Base-by-base conservation (phyloP, 1,140 invertebrate genomes). In the Bombus difficillimus region DNA sequence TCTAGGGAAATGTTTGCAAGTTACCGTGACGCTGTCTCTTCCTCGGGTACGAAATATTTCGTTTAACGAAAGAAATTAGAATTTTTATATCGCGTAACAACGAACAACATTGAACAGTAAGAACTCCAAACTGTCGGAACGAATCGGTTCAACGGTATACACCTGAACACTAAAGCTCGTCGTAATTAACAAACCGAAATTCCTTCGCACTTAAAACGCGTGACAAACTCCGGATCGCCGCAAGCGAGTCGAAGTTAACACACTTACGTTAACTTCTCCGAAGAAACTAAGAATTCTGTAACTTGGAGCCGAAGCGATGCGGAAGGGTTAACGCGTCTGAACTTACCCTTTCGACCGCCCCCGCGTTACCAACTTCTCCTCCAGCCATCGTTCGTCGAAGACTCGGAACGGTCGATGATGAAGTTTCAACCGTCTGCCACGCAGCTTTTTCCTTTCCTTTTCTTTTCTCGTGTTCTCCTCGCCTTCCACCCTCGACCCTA, bases 361-460 rank as follows among this genome's bases (percentile, higher is more conserved):
- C 53, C 80, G n/a, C 32, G 68, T 34, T 53, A 47, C 74, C 59
- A 32, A 5, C 66, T 69, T 37, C 18, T 41, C 62, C 74, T 13
- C 32, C 74, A 43, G 15, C 81, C 81, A 79, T 62, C 75, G 66
- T 77, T 77, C 84, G 75, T 71, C 84, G 64, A 89, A 89, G 90
- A 87, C 82, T 66, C 87, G 83, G 76, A 86, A 87, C 72, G 78
- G 81, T 85, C 88, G 88, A 81, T 85, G 91, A 89, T 85, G 85
- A 90, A 79, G 80, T 89, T 90, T 90, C 87, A 91, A 92, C 85
- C 88, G 86, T 90, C 89, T 90, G 86, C 87, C 83, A 81, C 76
- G 86, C 83, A 77, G n/a, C 81, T 90, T 86, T 78, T 75, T 43
- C 75, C 47, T 80, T 85, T 72, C 34, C 68, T 72, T 84, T 78